These are phyloP conservation scores for Orius insidiosus DNA, from an alignment of 1,140 invertebrate genomes.

Conservation along the genomic window DNA sequence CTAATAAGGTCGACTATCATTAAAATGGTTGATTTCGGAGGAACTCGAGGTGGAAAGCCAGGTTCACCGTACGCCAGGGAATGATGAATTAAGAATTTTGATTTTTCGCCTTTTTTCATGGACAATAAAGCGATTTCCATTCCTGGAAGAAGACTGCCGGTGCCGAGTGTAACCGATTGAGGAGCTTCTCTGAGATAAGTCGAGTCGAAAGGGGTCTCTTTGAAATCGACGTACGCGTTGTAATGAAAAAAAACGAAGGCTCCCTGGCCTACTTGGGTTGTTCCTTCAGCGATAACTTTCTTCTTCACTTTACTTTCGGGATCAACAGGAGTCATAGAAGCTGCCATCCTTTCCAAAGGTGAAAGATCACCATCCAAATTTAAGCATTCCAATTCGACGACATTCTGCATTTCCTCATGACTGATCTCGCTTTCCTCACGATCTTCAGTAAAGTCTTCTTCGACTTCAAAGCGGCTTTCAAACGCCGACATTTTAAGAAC, in stretches of 20 bases:
- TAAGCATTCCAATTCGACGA: too few relatives aligned
- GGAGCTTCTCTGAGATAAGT: conserved; percentile 29
- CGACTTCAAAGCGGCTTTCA: too few relatives aligned
- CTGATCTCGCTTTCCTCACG: too few relatives aligned
- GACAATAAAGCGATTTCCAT: conserved; percentile 42
- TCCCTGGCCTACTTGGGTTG: conserved; percentile 35
- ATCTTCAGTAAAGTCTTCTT: too few relatives aligned
- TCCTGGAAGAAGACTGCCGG: conserved; percentile 38
- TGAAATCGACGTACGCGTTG: conserved; percentile 45
- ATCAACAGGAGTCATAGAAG: too few relatives aligned
- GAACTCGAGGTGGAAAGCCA: conserved; percentile 46
- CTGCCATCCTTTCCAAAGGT: too few relatives aligned
- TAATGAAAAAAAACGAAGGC: conserved; percentile 48
- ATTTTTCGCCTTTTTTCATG: conserved; percentile 45
- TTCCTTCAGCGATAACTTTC: conserved; percentile 27
- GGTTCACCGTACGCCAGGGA: conserved; percentile 42
- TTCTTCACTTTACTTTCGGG: too few relatives aligned
- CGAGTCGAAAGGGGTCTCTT: conserved; percentile 54
- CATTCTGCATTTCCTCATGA: too few relatives aligned
- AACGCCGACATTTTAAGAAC: too few relatives aligned
- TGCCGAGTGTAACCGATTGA: conserved; percentile 24
- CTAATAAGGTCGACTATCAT: too few relatives aligned
- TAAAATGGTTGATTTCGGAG: conserved; percentile 20
- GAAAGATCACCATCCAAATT: too few relatives aligned
- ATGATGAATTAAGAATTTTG: conserved; percentile 45